These are phyloP conservation scores for Corvus cornix DNA, from an alignment of 2,113 vertebrate genomes.

Conservation along the genomic window DNA sequence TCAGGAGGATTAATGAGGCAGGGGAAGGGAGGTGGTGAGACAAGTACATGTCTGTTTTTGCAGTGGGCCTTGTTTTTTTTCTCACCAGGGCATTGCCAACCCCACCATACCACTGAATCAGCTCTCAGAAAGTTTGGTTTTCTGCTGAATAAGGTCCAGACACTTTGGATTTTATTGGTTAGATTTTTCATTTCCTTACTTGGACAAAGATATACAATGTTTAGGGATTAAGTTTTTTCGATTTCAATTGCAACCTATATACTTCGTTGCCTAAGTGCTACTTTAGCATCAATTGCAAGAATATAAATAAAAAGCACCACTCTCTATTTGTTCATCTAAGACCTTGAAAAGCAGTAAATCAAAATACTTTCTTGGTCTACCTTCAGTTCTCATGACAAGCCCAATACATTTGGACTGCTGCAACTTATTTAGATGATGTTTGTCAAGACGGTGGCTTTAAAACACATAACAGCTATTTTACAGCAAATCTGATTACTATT, in stretches of 20 bases:
- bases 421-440: conserved; percentile 58
- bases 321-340: conserved; percentile 64
- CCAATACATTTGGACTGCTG: conserved; percentile 62
- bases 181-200: conserved; percentile 61
- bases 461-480: conserved; percentile 31
- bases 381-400: conserved; percentile 56
- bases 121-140: conserved; percentile 24
- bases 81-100: not conserved
- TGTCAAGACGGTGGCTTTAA: conserved; percentile 60
- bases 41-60: not conserved
- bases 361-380: conserved; percentile 51
- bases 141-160: conserved; percentile 40
- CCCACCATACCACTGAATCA: not conserved
- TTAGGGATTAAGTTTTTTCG: conserved; percentile 48
- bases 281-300: conserved; percentile 65
- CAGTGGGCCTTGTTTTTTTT: not conserved
- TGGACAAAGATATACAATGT: conserved; percentile 61
- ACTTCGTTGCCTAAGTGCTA: conserved; percentile 66
- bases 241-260: conserved; percentile 57
- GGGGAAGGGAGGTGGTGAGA: not conserved
- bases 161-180: not conserved
- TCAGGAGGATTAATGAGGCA: not conserved
- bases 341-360: conserved; percentile 70
- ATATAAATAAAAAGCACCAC: conserved; percentile 66
- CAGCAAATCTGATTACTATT: conserved; percentile 46